Percentiles rank a stretch among this genome's conserved stretches.
phyloP scores from a whole-genome alignment of 2,797 vertebrate species.

The Anabas testudineus region DNA sequence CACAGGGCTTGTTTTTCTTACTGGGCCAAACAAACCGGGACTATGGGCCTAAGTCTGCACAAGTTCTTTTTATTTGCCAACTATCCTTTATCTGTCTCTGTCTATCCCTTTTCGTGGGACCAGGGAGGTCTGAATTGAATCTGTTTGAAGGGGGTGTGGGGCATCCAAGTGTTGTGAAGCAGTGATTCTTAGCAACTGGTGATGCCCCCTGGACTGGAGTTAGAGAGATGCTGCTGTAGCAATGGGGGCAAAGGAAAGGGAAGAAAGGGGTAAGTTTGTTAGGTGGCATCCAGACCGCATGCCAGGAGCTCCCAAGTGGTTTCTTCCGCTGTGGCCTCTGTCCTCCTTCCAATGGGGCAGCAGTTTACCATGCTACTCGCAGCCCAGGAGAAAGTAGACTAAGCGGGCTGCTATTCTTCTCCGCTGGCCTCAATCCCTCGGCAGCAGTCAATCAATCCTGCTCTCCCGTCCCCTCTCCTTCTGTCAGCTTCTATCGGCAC shows the following conservation, averaged over 20 bases:
- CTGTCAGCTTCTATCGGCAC: conserved; percentile 70
- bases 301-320: conserved; percentile 72
- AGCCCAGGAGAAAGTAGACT: conserved; percentile 54
- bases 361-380: conserved; percentile 77
- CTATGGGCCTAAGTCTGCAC: conserved; percentile 67
- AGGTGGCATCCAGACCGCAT: conserved; percentile 70
- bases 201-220: conserved; percentile 75
- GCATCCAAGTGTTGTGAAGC: conserved; percentile 80
- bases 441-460: conserved; percentile 74
- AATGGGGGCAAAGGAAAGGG: conserved; percentile 51
- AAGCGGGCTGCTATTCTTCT: conserved; percentile 75
- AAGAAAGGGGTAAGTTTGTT: conserved; percentile 58
- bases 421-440: conserved; percentile 69
- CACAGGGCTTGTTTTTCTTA: conserved; percentile 71
- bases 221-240: conserved; percentile 74
- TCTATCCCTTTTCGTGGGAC: conserved; percentile 67
- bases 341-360: conserved; percentile 68
- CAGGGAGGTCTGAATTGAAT: conserved; percentile 75
- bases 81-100: conserved; percentile 73
- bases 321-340: conserved; percentile 70
- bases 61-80: conserved; percentile 78
- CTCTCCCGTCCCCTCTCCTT: conserved; percentile 65
- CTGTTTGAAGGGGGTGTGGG: conserved; percentile 62
- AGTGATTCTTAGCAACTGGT: conserved; percentile 80
- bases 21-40: conserved; percentile 68